Evolutionary conservation across 2,888 invertebrate species (phyloP).

Genomic region (Lochmaea crataegi): DNA sequence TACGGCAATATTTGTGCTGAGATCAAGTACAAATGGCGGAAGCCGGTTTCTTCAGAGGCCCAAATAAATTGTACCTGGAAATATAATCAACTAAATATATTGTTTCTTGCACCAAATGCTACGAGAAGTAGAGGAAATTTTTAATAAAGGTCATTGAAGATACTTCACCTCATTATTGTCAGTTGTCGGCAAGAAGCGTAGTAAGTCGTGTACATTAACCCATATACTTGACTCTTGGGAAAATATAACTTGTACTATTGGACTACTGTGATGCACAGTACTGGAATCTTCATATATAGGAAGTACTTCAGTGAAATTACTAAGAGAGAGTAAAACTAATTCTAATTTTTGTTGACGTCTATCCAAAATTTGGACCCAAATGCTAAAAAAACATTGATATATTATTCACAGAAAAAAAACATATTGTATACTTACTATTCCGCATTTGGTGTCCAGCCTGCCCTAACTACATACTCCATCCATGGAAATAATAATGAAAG

Average conservation of each 20-base stretch:
- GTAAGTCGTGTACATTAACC: conserved; percentile 93
- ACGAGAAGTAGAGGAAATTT: too few relatives aligned
- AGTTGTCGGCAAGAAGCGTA: conserved; percentile 80
- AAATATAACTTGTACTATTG: conserved; percentile 71
- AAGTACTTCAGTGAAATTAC: conserved; percentile 76
- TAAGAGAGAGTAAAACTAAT: conserved; percentile 83
- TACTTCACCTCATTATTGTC: conserved; percentile 48
- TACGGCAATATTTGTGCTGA: conserved; percentile 71
- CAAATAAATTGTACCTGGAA: conserved; percentile 78
- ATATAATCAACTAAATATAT: neutral
- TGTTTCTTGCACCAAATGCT: too few relatives aligned
- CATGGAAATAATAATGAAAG: conserved; percentile 87
- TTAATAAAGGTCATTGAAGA: neutral
- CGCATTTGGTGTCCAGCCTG: conserved; percentile 95
- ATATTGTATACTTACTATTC: conserved; percentile 75
- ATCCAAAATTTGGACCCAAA: conserved; percentile 93
- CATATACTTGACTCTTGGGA: conserved; percentile 82
- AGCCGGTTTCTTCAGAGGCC: conserved; percentile 94
- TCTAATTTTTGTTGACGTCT: conserved; percentile 88
- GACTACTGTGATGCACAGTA: conserved; percentile 59
- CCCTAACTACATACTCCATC: conserved; percentile 95
- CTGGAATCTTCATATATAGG: conserved; percentile 66
- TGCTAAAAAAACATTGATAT: conserved; percentile 67
- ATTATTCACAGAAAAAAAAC: neutral
- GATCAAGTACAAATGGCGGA: conserved; percentile 86